Evolutionary conservation across 1,140 invertebrate genomes (phyloP), one percentile per base, ranked within the genome.

Genomic region (Phocides pigmalion): DNA sequence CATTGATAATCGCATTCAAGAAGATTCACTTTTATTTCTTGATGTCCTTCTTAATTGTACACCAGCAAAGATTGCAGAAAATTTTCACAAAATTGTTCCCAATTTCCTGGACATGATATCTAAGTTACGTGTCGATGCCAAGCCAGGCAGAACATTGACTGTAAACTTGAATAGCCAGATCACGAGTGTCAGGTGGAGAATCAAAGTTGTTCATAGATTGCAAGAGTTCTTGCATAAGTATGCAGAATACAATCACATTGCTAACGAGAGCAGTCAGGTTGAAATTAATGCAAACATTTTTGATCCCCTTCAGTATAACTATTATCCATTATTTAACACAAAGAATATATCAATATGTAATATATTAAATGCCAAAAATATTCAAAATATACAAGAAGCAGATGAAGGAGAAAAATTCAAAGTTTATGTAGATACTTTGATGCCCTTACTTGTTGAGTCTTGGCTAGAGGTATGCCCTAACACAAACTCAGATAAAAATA

Each of bases 71-170:
- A 84, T 97, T 8, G 93, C 94, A 0, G 84, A 92, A 46, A 93
- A 95, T 76, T 94, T 94, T 49, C 92, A 93, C 47, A 94, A 94
- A 79, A 94, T 97, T 5, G 85, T 97, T 46, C 93, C 94, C 9
- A 95, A 95, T 81, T 97, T 97, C 76, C 90, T 97, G 5, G 94
- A 96, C 66, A 94, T 97, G 91, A 97, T 98, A 74, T 96, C 95
- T 0, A 95, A 93, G 67, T 86, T 95, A 11, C 89, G 93, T 25
- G 87, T 92, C 17, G 94, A 96, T 83, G 91, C 93, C 6, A 93
- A 93, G 53, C 89, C 93, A 15, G 94, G 93, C 17, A 89, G 95
- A 68, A 93, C 94, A 39, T 86, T 96, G 1, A 94, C 92, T 15
- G 88, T 94, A 0, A 94, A 95, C 72, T 84, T 96, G 41, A 93